Evolutionary conservation across 2,888 invertebrate genomes (phyloP).

Genomic region (Thysanoteuthis rhombus): DNA sequence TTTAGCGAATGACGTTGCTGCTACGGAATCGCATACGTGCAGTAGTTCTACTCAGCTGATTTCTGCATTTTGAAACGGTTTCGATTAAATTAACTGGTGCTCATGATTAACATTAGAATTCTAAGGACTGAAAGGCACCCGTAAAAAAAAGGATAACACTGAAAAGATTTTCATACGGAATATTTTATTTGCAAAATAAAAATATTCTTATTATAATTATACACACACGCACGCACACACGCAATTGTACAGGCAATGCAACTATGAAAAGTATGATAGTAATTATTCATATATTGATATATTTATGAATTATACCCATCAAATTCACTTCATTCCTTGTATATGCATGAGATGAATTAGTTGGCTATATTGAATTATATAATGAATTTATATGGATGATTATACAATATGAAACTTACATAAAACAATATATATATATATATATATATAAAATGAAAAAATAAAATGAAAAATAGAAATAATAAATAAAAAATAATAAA

Average conservation of each 20-base stretch:
- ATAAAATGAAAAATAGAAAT: too few species aligned
- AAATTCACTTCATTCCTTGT: not conserved
- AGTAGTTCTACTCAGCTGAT: not conserved
- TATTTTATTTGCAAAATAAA: not conserved
- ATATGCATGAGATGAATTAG: not conserved
- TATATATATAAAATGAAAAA: too few species aligned
- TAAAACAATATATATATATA: not conserved
- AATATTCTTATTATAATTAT: not conserved
- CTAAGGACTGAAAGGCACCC: not conserved
- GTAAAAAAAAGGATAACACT: not conserved
- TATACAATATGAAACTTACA: not conserved
- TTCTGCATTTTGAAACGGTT: not conserved
- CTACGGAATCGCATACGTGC: not conserved
- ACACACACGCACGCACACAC: not conserved
- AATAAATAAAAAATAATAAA: too few species aligned
- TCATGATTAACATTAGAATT: not conserved
- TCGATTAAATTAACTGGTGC: not conserved
- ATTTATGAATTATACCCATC: not conserved
- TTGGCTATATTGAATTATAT: not conserved
- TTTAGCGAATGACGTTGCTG: conserved; percentile 12
- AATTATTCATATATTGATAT: not conserved
- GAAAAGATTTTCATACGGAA: not conserved
- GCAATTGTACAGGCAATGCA: not conserved
- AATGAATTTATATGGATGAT: not conserved
- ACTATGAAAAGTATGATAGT: not conserved